Percentiles rank a stretch among this genome's conserved stretches.
Evolutionary conservation across 2,797 vertebrate genomes (phyloP).

Genomic region (Acipenser ruthenus): DNA sequence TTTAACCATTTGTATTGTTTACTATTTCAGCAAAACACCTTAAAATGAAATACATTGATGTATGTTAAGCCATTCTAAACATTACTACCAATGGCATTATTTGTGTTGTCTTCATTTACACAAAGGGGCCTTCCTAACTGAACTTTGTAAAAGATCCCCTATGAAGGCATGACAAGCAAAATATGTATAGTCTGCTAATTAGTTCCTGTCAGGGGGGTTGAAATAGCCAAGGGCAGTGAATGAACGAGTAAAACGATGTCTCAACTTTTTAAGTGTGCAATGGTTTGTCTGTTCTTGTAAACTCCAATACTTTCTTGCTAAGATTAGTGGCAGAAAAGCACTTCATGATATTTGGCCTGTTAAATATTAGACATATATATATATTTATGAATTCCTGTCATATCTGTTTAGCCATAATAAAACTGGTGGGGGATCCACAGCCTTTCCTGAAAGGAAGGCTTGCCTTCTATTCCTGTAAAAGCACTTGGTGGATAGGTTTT

Average conservation of each 20-base stretch:
- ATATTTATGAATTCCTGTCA: not conserved
- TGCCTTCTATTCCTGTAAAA: constrained; percentile 1
- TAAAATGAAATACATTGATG: not conserved
- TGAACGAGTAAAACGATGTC: not conserved
- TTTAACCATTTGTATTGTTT: not conserved
- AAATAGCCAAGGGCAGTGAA: constrained; percentile 29
- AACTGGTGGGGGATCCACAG: not conserved
- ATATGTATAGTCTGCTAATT: constrained; percentile 60
- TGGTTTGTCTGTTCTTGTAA: too few species aligned
- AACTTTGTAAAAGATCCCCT: constrained; percentile 24
- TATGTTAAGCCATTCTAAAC: not conserved
- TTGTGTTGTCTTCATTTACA: constrained; percentile 9
- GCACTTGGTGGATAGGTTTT: not conserved
- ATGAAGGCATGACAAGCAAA: constrained; percentile 39
- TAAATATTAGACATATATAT: not conserved
- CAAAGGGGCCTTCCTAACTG: constrained; percentile 3
- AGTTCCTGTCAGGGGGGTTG: constrained; percentile 50
- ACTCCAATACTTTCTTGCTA: too few species aligned
- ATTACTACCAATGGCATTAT: constrained; percentile 6
- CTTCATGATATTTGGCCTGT: too few species aligned
- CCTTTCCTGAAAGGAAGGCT: not conserved
- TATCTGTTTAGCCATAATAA: not conserved
- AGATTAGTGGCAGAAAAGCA: too few species aligned
- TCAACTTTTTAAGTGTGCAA: too few species aligned
- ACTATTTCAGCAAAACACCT: not conserved